A percentile compares a stretch with the other conserved stretches of the same genome.
Conservation (phyloP, 2,797 vertebrate genomes). For the Cuniculus paca region DNA sequence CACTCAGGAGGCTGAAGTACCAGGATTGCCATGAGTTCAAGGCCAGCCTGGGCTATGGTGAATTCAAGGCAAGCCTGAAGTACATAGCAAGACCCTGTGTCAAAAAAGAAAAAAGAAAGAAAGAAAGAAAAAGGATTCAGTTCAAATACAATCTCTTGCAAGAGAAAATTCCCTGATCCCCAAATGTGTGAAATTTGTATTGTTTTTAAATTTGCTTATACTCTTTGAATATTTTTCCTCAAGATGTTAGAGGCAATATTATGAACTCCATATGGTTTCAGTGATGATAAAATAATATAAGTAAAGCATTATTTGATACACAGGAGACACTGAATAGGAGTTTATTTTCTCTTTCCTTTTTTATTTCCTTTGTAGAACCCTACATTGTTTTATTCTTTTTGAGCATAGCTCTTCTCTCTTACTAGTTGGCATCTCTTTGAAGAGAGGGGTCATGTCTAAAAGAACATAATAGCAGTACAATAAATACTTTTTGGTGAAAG, state of each 20-base stretch:
- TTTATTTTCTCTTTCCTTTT: background rate
- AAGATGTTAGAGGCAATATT: slow-evolving; percentile 8
- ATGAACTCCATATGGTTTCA: background rate
- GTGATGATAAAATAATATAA: background rate
- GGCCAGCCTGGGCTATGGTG: background rate
- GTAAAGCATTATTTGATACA: background rate
- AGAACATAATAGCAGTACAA: background rate
- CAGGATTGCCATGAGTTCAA: background rate
- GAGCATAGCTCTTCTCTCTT: background rate
- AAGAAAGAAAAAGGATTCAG: background rate
- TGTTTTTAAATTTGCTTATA: slow-evolving; percentile 13
- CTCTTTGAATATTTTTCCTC: background rate
- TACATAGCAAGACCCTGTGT: background rate
- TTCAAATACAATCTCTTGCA: background rate
- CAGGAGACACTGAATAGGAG: background rate
- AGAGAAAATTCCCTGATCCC: background rate
- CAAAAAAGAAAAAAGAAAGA: background rate
- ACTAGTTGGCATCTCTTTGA: background rate
- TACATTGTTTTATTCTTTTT: background rate
- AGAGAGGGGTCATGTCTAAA: background rate
- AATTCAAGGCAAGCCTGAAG: too few relatives aligned
- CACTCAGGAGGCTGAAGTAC: too few relatives aligned
- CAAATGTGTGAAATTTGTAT: background rate
- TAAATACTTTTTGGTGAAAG: background rate
- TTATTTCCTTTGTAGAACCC: background rate